A percentile compares a stretch with the other conserved stretches of the same genome.
Conservation (phyloP, 1,140 invertebrate species). For the Eueides isabella region DNA sequence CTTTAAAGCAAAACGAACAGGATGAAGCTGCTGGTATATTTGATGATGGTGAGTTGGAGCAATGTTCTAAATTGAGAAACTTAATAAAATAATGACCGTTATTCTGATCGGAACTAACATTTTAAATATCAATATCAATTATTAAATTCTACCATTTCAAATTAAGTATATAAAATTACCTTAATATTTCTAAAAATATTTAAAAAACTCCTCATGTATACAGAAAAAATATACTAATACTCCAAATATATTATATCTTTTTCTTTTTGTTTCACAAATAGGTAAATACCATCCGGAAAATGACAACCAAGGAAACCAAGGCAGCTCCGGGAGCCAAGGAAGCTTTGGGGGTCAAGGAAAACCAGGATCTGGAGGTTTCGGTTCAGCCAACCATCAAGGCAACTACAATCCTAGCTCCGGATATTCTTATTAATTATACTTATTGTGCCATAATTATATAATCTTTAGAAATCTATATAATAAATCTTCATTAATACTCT, state of each 20-base stretch:
- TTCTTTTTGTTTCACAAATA: conserved; percentile 26
- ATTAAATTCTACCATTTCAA: no score
- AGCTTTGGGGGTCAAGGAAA: neutral
- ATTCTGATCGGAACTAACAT: no score
- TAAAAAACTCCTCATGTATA: no score
- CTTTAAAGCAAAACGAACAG: conserved; percentile 63
- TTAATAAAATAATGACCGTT: no score
- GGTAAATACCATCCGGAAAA: conserved; percentile 57
- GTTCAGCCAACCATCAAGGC: conserved; percentile 46
- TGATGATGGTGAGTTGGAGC: conserved; percentile 63
- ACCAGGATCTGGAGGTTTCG: conserved; percentile 25
- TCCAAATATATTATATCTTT: neutral
- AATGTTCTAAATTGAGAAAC: no score
- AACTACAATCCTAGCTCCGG: conserved; percentile 51
- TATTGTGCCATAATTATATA: neutral
- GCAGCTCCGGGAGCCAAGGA: conserved; percentile 22
- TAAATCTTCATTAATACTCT: neutral
- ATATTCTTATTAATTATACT: conserved; percentile 36
- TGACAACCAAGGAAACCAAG: conserved; percentile 4
- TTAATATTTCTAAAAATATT: no score
- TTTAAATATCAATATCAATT: no score
- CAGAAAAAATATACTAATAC: no score
- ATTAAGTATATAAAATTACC: no score
- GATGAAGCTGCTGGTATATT: conserved; percentile 75
- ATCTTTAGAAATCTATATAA: neutral